Base-by-base conservation (phyloP, 37 sponge, comb jelly and placozoan species). In the Haliclona indistincta region DNA sequence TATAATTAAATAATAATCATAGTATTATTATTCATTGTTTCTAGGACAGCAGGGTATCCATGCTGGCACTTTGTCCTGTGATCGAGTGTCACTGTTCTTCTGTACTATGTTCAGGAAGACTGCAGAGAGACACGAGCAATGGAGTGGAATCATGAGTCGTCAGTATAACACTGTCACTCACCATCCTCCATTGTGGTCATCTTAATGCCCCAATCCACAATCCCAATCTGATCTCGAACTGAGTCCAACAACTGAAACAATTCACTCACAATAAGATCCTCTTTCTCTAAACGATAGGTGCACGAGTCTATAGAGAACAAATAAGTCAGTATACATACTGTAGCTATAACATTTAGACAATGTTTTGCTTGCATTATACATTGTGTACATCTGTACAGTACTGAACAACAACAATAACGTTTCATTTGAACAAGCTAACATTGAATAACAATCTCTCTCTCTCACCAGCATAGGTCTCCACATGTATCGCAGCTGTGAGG, bases 171-270 rank as follows among this genome's bases (percentile, higher is more conserved):
- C 17, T 11, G 17, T 49, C 51, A 4, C 85, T 79, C 30, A 90
- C 91, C 91, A 81, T 90, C 91, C 36, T 90, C 91, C 67, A 90
- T 54, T 54, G 91, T 90, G 37, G 86, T 85, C 91, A 80, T 85
- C 73, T 90, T 90, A 20, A 90, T 65, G 1, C 91, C 91, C 91
- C 91, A 90, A 75, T 90, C 91, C 68, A 78, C 69, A 28, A 90
- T 90, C 2, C 86, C 86, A 3, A 81, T 47, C 30, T 67, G 55
- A 17, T 13, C n/a, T 56, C 54, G 54, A 0, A 56, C 69, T 1
- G 73, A 53, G 56, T 90, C 72, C 11, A 90, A 56, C 17, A 70
- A 30, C 32, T 73, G 44, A 54, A 90, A 90, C 45, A 90, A 67
- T 39, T 90, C 82, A 73, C 91, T 85, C 25, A 90, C 86, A n/a